Base-by-base conservation (phyloP, 2,888 invertebrate genomes). In the Onthophagus sagittarius region DNA sequence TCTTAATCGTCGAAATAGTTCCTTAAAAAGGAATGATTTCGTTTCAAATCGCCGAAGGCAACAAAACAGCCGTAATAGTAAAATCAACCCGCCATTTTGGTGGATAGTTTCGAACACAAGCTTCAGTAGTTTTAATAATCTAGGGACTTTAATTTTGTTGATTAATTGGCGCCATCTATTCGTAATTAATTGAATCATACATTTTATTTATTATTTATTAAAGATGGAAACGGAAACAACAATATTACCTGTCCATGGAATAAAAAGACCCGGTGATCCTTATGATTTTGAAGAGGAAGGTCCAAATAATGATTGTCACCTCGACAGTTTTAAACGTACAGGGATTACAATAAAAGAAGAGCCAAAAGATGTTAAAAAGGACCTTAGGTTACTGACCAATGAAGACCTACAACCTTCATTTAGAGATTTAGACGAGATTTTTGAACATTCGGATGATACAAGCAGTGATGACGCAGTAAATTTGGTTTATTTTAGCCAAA, bases 351-450 rank as follows among this genome's bases (percentile, higher is more conserved):
- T 86, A 11, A 88, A 88, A 80, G 88, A 86, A 76, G 85, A 86
- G 75, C 79, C 82, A 15, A 85, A 85, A 78, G 84, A 85, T 72
- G 79, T 79, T 11, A 78, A 78, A 62, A 85, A 89, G 86, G 89
- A 89, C 76, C 88, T 88, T 76, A 83, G 84, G 64, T 87, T 96
- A 53, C 95, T 92, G 83, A 95, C 95, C 64, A 94, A 92, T 79
- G 94, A 96, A 86, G 97, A 97, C 32, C 89, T 98, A 53, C 94
- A 94, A 84, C 93, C 96, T 64, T 94, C 95, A 64, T 91, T 93
- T 79, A 93, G 94, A 83, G 98, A 98, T 87, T 90, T 98, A 79
- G 97, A 98, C 82, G 95, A 97, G 85, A 93, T 98, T 82, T 98
- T 98, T 87, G 95, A 96, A 84, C 95, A 96, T 84, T 95, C 95